Evolutionary conservation across 1,140 invertebrate species (phyloP).

Genomic region (Drosophila quadrilineata): DNA sequence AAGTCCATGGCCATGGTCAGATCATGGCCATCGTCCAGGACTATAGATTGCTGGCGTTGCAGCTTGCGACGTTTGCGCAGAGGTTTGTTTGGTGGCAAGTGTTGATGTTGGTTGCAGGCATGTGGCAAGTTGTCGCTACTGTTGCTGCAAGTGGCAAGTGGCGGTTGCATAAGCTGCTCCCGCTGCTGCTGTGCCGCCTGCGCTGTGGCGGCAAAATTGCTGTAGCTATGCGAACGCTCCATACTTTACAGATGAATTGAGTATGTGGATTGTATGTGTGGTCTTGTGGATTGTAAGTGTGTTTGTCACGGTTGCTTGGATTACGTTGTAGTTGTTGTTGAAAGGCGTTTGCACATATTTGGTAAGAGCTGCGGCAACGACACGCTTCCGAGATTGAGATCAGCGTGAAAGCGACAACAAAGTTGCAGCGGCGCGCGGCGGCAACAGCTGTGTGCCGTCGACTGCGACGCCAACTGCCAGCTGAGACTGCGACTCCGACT

Average conservation of each 20-base stretch:
- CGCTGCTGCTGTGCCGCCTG: background rate
- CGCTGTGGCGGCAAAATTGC: constrained; percentile 61
- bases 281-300: constrained; percentile 8
- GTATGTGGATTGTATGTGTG: constrained; percentile 1
- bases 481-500: too few species aligned
- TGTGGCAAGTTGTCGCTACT: constrained; percentile 58
- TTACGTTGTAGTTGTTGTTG: constrained; percentile 27
- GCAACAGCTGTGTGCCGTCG: too few species aligned
- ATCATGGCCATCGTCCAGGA: constrained; percentile 38
- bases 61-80: constrained; percentile 56
- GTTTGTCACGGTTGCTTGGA: constrained; percentile 63
- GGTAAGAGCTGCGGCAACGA: constrained; percentile 33
- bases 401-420: too few species aligned
- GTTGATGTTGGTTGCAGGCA: constrained; percentile 11
- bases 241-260: constrained; percentile 7
- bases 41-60: constrained; percentile 51
- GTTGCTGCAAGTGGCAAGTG: constrained; percentile 49
- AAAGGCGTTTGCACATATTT: constrained; percentile 59
- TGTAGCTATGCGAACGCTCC: constrained; percentile 67
- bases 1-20: background rate
- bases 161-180: too few species aligned
- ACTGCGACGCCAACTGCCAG: too few species aligned
- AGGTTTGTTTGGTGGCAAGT: constrained; percentile 60
- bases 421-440: too few species aligned
- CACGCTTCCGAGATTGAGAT: constrained; percentile 25